A percentile compares a stretch with the other conserved stretches of the same genome.
Evolutionary conservation across 2,888 invertebrate genomes (phyloP).

Genomic region (Eurytoma adleriae): DNA sequence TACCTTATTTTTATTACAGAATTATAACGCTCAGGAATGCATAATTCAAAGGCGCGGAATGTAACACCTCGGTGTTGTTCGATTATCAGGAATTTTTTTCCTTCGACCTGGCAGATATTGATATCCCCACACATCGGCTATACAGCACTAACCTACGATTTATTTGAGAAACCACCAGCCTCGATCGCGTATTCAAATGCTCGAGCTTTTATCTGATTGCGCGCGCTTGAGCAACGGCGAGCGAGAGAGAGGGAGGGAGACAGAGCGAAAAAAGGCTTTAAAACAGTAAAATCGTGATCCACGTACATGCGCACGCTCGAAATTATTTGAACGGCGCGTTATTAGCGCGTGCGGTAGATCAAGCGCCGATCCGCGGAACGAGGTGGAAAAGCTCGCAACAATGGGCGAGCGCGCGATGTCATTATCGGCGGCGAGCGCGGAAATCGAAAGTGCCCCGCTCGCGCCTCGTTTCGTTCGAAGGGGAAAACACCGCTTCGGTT

Average conservation of each 20-base stretch:
- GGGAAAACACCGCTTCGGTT: not conserved
- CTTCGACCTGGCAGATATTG: conserved; percentile 14
- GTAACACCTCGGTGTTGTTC: conserved; percentile 19
- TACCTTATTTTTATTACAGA: not conserved
- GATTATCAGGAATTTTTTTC: conserved; percentile 33
- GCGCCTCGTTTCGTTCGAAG: conserved; percentile 14
- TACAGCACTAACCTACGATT: conserved; percentile 13
- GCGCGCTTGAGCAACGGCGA: not conserved
- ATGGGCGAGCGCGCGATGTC: not conserved
- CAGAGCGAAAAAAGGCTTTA: not conserved
- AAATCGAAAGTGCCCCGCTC: conserved; percentile 19
- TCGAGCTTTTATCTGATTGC: conserved; percentile 34
- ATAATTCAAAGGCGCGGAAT: conserved; percentile 19
- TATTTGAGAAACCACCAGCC: conserved; percentile 31
- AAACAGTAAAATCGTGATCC: conserved; percentile 11
- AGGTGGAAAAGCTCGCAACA: not conserved
- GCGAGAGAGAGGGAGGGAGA: not conserved
- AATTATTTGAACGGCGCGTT: conserved; percentile 9
- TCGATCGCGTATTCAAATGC: conserved; percentile 28
- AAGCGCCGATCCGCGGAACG: not conserved
- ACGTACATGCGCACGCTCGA: not conserved
- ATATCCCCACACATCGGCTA: not conserved
- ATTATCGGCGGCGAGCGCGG: not conserved
- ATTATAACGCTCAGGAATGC: not conserved
- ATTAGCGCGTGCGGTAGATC: not conserved